Conservation (phyloP, 2,888 invertebrate genomes). For the Drosophila planitibia region DNA sequence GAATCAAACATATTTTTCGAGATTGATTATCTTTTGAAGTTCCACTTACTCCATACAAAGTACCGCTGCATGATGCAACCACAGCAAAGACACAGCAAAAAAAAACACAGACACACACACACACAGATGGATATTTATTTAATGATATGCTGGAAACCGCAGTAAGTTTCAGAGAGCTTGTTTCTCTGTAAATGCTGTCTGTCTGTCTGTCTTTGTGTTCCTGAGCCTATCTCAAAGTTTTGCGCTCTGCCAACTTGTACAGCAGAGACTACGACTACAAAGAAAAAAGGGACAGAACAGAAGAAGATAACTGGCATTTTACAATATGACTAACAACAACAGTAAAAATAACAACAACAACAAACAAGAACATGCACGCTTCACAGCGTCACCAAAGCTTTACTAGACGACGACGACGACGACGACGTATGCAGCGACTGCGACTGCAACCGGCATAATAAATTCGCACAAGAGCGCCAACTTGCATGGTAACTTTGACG, state of each 20-base stretch:
- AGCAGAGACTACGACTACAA: slow-evolving; percentile 20
- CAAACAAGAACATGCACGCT: slow-evolving; percentile 42
- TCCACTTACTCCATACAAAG: slow-evolving; percentile 17
- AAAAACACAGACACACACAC: background rate
- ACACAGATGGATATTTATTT: background rate
- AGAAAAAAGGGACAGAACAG: slow-evolving; percentile 36
- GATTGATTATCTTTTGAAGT: slow-evolving; percentile 23
- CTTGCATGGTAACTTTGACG: slow-evolving; percentile 41
- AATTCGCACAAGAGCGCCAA: slow-evolving; percentile 40
- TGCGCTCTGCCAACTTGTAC: slow-evolving; percentile 31
- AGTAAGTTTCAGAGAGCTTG: slow-evolving; percentile 41
- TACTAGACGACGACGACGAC: slow-evolving; percentile 20
- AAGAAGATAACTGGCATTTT: slow-evolving; percentile 53
- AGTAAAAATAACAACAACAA: slow-evolving; percentile 34
- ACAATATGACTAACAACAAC: slow-evolving; percentile 49
- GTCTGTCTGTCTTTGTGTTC: slow-evolving; percentile 9
- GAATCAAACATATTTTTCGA: slow-evolving; percentile 17
- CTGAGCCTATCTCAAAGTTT: slow-evolving; percentile 46
- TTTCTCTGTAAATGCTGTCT: slow-evolving; percentile 13
- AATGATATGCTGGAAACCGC: slow-evolving; percentile 29
- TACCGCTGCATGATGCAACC: slow-evolving; percentile 37
- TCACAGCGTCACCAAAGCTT: slow-evolving; percentile 39
- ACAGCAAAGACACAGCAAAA: slow-evolving; percentile 3
- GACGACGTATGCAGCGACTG: slow-evolving; percentile 20
- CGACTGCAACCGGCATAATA: slow-evolving; percentile 43